Conservation (phyloP, 2,797 vertebrate genomes). For the Hippoglossus hippoglossus region DNA sequence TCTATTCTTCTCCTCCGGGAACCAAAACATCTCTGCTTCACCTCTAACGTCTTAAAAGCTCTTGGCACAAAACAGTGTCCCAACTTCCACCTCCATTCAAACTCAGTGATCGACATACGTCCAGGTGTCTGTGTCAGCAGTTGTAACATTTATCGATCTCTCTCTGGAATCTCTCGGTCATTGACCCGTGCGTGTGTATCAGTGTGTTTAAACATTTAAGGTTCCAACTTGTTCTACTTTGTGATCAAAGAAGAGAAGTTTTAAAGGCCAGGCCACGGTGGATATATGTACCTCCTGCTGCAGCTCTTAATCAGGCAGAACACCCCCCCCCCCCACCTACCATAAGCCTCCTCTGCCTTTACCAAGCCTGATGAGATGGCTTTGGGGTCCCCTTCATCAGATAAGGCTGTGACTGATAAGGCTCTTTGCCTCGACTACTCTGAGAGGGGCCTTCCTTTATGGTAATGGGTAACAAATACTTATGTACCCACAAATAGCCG, state of each 20-base stretch:
- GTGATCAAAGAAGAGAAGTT: slow-evolving; percentile 45
- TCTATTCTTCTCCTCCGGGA: slow-evolving; percentile 2
- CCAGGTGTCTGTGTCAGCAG: slow-evolving; percentile 23
- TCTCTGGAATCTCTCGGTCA: slow-evolving; percentile 14
- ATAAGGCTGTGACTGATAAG: slow-evolving; percentile 64
- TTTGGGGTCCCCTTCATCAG: slow-evolving; percentile 65
- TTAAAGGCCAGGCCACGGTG: slow-evolving; percentile 23
- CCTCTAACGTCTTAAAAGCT: slow-evolving; percentile 9
- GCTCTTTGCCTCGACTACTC: slow-evolving; percentile 21
- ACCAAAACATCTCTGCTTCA: slow-evolving; percentile 17
- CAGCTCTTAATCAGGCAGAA: slow-evolving; percentile 64
- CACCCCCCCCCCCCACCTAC: slow-evolving; percentile 4
- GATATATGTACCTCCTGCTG: slow-evolving; percentile 46
- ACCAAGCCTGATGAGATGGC: slow-evolving; percentile 29
- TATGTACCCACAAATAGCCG: slow-evolving; percentile 4
- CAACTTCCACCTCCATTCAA: background rate
- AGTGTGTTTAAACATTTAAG: slow-evolving; percentile 47
- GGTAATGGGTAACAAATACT: slow-evolving; percentile 2
- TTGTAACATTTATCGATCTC: slow-evolving; percentile 18
- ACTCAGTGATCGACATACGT: too few relatives aligned
- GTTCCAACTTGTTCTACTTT: slow-evolving; percentile 32
- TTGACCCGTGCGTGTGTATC: slow-evolving; percentile 15
- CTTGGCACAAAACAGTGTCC: background rate
- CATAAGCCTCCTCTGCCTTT: slow-evolving; percentile 8
- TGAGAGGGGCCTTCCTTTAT: slow-evolving; percentile 25